Conservation (phyloP, 2,113 vertebrate species). For the Cebus imitator region DNA sequence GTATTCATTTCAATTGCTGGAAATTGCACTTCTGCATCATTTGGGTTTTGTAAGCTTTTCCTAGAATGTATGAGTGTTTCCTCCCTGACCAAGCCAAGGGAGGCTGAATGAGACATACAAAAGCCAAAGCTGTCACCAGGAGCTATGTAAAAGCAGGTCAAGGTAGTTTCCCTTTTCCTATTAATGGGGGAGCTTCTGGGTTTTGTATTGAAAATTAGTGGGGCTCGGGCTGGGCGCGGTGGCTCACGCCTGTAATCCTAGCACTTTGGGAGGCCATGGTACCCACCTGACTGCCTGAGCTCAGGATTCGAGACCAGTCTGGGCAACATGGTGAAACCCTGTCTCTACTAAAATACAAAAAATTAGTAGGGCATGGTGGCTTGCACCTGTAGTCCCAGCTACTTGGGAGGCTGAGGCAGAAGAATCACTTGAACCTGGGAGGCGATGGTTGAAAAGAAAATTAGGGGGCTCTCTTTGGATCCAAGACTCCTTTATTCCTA, state of each 20-base stretch:
- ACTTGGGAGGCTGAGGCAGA: no score
- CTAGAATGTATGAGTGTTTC: neutral
- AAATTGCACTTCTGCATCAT: rapidly evolving
- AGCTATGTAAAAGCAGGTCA: neutral
- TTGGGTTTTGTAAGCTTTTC: neutral
- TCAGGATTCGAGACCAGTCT: no score
- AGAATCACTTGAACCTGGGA: no score
- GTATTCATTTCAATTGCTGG: neutral
- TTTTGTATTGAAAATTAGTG: neutral
- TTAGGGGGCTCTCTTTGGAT: neutral
- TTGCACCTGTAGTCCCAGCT: no score
- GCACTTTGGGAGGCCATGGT: no score
- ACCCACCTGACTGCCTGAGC: no score
- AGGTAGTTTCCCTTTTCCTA: neutral
- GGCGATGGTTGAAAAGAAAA: no score
- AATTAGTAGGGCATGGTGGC: no score
- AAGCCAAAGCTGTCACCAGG: neutral
- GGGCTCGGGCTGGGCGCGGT: rapidly evolving
- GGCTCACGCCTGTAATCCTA: no score
- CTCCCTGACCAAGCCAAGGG: neutral
- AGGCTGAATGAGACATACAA: no score
- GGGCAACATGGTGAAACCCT: no score
- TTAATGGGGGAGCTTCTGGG: neutral
- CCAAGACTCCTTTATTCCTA: neutral
- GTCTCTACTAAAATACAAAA: no score